Evolutionary conservation across 1,140 invertebrate genomes (phyloP).

Genomic region (Venustaconcha ellipsiformis): DNA sequence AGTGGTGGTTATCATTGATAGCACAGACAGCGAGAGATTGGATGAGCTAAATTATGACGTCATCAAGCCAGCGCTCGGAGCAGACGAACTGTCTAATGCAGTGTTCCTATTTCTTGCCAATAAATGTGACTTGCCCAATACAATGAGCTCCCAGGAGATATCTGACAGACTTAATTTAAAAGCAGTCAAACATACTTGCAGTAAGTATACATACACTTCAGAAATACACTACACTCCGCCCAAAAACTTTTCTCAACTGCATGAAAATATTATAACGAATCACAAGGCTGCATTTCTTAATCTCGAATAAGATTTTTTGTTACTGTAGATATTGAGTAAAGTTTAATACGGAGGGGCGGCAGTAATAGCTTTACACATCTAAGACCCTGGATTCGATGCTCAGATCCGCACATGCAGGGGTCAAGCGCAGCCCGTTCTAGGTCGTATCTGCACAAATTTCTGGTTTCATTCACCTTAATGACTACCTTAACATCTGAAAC

Average conservation of each 20-base stretch:
- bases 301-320: background rate
- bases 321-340: background rate
- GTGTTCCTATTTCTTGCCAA: conserved; percentile 98
- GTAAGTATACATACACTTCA: conserved; percentile 39
- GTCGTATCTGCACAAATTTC: too few species aligned
- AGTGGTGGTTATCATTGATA: conserved; percentile 64
- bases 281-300: background rate
- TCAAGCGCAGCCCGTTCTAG: too few species aligned
- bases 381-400: too few species aligned
- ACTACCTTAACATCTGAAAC: too few species aligned
- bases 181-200: conserved; percentile 56
- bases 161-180: conserved; percentile 96
- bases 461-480: too few species aligned
- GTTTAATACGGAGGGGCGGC: background rate
- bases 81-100: conserved; percentile 97
- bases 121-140: conserved; percentile 97
- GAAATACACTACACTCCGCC: background rate
- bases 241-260: background rate
- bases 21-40: conserved; percentile 57
- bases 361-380: too few species aligned
- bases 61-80: conserved; percentile 69
- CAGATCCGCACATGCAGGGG: too few species aligned
- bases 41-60: conserved; percentile 62
- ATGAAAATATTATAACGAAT: background rate
- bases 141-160: conserved; percentile 97